Conservation (phyloP, 2,797 vertebrate species). For the Dipus sagitta region DNA sequence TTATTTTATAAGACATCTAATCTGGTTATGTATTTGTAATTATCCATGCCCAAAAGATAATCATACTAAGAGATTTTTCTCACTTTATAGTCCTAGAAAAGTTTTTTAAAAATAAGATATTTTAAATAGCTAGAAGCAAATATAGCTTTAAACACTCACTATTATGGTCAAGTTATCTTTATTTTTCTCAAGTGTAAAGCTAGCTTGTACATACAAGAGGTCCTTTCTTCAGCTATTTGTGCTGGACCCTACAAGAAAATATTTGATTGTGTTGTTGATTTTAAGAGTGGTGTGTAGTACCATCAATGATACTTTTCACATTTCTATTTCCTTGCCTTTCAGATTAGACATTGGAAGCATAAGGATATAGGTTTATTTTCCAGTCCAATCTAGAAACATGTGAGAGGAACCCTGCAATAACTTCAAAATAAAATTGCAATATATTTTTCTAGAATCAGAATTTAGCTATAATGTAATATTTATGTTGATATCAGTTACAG, state of each 20-base stretch:
- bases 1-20: neutral
- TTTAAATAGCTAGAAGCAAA: neutral
- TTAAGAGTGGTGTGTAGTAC: too few species aligned
- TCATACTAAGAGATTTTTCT: neutral
- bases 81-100: neutral
- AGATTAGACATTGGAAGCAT: neutral
- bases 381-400: neutral
- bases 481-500: neutral
- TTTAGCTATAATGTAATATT: neutral
- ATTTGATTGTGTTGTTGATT: neutral
- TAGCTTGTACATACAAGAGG: neutral
- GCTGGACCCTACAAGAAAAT: neutral
- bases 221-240: neutral
- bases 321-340: neutral
- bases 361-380: neutral
- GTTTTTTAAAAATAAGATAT: neutral
- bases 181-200: neutral
- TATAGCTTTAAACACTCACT: neutral
- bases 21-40: slow-evolving; percentile 9
- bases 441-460: neutral
- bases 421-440: neutral
- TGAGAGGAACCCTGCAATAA: neutral
- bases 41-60: neutral
- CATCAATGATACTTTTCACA: neutral
- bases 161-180: neutral